Conservation (phyloP, 1,140 invertebrate species). For the Bursaphelenchus mucronatus region DNA sequence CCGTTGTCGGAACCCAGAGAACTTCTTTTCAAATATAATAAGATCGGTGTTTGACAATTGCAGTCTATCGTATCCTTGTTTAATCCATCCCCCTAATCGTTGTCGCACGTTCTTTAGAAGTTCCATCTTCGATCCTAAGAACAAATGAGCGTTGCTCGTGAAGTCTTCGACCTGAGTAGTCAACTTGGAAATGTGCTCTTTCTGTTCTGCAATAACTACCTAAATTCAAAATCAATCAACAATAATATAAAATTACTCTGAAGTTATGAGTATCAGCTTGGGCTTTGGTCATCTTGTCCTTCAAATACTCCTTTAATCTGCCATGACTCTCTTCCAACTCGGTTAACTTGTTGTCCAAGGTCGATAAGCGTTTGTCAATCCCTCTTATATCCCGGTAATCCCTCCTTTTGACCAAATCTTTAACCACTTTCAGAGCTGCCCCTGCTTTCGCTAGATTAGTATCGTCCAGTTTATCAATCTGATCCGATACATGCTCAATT, state of each 20-base stretch:
- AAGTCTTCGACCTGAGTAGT: slow-evolving; percentile 20
- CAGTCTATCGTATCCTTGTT: slow-evolving; percentile 39
- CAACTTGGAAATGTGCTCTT: slow-evolving; percentile 25
- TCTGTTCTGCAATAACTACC: slow-evolving; percentile 23
- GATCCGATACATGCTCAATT: slow-evolving; percentile 33
- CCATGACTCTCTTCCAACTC: slow-evolving; percentile 30
- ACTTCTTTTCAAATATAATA: slow-evolving; percentile 38
- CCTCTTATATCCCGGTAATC: slow-evolving; percentile 44
- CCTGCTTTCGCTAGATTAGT: slow-evolving; percentile 23
- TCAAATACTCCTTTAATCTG: slow-evolving; percentile 14
- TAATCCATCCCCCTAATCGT: slow-evolving; percentile 34
- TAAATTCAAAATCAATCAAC: slow-evolving; percentile 12
- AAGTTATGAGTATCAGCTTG: slow-evolving; percentile 14
- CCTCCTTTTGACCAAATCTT: slow-evolving; percentile 30
- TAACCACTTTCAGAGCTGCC: slow-evolving; percentile 22
- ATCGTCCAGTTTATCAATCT: slow-evolving; percentile 38
- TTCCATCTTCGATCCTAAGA: slow-evolving; percentile 36
- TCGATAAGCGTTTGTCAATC: slow-evolving; percentile 38
- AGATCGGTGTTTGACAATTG: slow-evolving; percentile 33
- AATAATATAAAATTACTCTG: not conserved
- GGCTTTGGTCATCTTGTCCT: not conserved
- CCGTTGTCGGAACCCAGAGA: slow-evolving; percentile 36
- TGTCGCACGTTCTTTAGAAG: slow-evolving; percentile 36
- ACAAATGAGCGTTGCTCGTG: slow-evolving; percentile 23
- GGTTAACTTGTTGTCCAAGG: slow-evolving; percentile 24